These are phyloP conservation scores for Strix occidentalis DNA, from an alignment of 2,797 vertebrate species.

Conservation along the genomic window DNA sequence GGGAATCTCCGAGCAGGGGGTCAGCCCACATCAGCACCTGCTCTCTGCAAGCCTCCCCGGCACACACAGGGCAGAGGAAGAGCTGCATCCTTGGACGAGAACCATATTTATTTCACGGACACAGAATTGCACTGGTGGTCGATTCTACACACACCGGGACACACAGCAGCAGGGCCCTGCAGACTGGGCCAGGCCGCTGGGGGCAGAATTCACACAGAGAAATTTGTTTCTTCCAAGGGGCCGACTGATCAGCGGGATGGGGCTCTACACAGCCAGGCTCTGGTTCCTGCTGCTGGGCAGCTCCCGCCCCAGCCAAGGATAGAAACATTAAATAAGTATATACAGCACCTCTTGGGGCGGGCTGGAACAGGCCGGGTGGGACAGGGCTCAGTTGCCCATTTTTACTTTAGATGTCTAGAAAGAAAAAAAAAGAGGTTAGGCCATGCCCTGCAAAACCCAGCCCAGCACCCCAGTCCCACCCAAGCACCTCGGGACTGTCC, in stretches of 20 bases:
- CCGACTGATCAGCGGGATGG: background rate
- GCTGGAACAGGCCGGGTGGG: conserved; percentile 63
- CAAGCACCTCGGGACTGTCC: background rate
- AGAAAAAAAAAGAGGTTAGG: conserved; percentile 53
- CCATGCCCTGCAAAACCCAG: background rate
- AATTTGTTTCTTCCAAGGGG: conserved; percentile 17
- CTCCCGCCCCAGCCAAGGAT: conserved; percentile 51
- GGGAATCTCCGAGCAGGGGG: background rate
- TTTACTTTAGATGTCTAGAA: conserved; percentile 97
- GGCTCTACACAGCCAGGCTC: background rate
- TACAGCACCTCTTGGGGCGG: conserved; percentile 79
- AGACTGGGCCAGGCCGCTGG: background rate
- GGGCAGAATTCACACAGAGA: conserved; percentile 59
- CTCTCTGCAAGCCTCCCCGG: background rate
- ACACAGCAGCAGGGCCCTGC: background rate
- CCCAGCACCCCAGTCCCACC: background rate
- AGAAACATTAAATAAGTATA: conserved; percentile 96
- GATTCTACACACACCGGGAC: conserved; percentile 38
- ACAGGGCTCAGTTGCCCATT: conserved; percentile 89
- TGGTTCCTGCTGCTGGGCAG: background rate
- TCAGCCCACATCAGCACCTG: background rate
- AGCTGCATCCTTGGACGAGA: conserved; percentile 14
- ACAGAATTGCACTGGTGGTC: conserved; percentile 53
- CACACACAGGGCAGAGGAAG: background rate
- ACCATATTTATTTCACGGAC: conserved; percentile 69